These are phyloP conservation scores for Uloborus plumipes DNA, from an alignment of 2,888 invertebrate species.

Conservation along the genomic window DNA sequence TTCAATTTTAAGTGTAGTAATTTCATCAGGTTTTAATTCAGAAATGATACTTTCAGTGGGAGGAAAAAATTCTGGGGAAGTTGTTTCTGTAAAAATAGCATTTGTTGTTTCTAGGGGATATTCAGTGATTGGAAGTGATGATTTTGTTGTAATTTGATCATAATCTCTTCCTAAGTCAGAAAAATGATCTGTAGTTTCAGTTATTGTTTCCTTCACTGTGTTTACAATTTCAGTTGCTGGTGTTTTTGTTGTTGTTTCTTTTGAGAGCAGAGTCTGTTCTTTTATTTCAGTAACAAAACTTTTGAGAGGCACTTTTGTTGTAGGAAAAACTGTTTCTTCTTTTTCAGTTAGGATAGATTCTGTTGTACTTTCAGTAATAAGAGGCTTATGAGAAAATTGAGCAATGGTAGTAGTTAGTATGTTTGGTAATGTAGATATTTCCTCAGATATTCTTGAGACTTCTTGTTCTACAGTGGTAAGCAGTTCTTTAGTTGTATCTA, in stretches of 20 bases:
- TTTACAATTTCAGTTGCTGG: not conserved
- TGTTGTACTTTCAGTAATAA: not conserved
- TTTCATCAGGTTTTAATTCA: not conserved
- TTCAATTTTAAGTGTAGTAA: not conserved
- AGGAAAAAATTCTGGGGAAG: not conserved
- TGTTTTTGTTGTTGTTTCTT: slow-evolving; percentile 28
- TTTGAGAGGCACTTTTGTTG: not conserved
- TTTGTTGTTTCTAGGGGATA: no score
- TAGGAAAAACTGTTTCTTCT: not conserved
- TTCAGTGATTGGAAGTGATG: no score
- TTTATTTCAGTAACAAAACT: not conserved
- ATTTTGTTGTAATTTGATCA: no score
- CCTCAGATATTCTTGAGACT: no score
- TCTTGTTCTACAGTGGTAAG: no score
- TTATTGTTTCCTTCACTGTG: no score
- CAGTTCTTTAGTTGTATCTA: no score
- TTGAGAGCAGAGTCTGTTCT: not conserved
- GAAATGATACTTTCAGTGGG: not conserved
- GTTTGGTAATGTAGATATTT: no score
- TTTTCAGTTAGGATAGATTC: not conserved
- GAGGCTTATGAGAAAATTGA: no score
- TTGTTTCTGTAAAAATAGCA: not conserved
- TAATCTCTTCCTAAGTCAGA: no score
- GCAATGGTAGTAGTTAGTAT: no score
- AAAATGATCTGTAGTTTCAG: no score